phyloP scores from a whole-genome alignment of 2,113 vertebrate species.

The Nycticebus coucang region DNA sequence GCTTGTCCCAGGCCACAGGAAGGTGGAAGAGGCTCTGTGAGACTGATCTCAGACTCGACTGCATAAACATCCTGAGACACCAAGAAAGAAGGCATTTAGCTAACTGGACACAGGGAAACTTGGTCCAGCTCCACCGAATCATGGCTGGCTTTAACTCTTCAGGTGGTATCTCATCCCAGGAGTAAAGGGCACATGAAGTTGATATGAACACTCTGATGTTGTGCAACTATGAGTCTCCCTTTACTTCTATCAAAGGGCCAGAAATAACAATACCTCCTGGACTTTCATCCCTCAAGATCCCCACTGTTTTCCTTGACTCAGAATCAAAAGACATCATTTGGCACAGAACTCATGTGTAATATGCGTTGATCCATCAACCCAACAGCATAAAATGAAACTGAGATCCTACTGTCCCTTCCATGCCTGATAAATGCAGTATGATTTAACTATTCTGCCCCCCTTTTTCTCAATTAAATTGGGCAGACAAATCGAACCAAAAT shows the following conservation, averaged over 20 bases:
- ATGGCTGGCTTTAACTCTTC: not conserved
- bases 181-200: not conserved
- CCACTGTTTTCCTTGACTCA: slow-evolving; percentile 79
- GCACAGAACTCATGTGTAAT: slow-evolving; percentile 55
- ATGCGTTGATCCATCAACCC: slow-evolving; percentile 72
- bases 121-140: not conserved
- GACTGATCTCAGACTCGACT: not conserved
- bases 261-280: slow-evolving; percentile 67
- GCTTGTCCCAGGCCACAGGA: not conserved
- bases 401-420: slow-evolving; percentile 50
- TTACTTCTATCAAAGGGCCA: slow-evolving; percentile 73
- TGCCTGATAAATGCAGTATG: not conserved
- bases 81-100: not conserved
- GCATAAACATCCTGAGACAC: not conserved
- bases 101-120: not conserved
- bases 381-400: slow-evolving; percentile 69
- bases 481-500: slow-evolving; percentile 52
- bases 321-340: slow-evolving; percentile 76
- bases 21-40: not conserved
- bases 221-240: slow-evolving; percentile 42
- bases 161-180: not conserved
- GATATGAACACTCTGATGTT: slow-evolving; percentile 55
- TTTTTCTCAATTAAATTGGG: slow-evolving; percentile 17
- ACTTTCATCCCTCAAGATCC: slow-evolving; percentile 64
- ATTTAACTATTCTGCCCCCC: not conserved